These are phyloP conservation scores for Ceratina calcarata DNA, from an alignment of 1,140 invertebrate genomes.

Conservation along the genomic window DNA sequence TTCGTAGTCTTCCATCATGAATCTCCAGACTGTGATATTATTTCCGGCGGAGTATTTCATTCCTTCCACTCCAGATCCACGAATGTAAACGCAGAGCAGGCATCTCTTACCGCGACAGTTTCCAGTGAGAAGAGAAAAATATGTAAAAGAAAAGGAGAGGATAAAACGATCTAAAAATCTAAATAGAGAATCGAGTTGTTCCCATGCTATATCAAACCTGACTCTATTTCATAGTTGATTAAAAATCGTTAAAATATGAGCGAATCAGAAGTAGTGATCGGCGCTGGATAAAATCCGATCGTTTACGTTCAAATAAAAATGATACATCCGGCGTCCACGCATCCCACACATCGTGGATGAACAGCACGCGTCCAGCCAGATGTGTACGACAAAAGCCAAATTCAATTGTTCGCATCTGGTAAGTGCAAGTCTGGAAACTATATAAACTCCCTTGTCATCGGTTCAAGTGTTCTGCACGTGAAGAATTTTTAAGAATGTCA, in stretches of 20 bases:
- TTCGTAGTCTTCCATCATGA: conserved; percentile 57
- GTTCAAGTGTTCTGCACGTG: too few species aligned
- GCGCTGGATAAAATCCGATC: not conserved
- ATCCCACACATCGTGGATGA: too few species aligned
- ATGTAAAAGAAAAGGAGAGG: not conserved
- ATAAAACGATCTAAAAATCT: not conserved
- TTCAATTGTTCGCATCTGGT: too few species aligned
- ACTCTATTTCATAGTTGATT: conserved; percentile 11
- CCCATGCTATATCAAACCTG: not conserved
- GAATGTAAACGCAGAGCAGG: not conserved
- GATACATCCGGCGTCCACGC: conserved; percentile 2
- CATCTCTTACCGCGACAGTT: conserved; percentile 5
- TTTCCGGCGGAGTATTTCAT: conserved; percentile 56
- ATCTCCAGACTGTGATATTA: conserved; percentile 64
- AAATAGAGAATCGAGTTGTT: not conserved
- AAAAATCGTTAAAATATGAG: conserved; percentile 11
- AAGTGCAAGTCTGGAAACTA: too few species aligned
- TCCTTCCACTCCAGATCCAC: conserved; percentile 40
- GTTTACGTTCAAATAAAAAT: not conserved
- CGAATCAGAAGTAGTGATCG: conserved; percentile 8
- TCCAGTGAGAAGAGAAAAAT: conserved; percentile 5
- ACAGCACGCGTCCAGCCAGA: too few species aligned
- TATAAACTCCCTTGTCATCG: too few species aligned
- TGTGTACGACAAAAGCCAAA: too few species aligned
- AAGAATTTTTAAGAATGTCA: too few species aligned